Evolutionary conservation across 2,888 invertebrate species (phyloP), one percentile per base, ranked within the genome.

Genomic region (Pharmacophagus antenor): DNA sequence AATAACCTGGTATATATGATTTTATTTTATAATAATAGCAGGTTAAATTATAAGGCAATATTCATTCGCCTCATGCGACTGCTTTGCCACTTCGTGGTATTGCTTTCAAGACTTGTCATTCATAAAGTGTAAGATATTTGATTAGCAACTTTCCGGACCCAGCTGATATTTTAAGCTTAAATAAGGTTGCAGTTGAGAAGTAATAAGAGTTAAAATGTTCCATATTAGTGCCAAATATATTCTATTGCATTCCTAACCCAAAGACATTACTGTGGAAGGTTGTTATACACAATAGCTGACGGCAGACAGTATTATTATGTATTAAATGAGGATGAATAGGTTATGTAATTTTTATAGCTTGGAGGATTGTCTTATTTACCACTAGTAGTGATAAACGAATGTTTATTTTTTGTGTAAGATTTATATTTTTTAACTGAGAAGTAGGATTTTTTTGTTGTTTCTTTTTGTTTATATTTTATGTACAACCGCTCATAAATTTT

Each of bases 91-190:
- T 84, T 83, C 85, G 79, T 65, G 72, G 88, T 84, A 87, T 72
- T 73, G 80, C 86, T 86, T 88, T 88, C 85, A 80, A 84, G 76
- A 73, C 71, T 77, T 53, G 54, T 74, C 74, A 80, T 80, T 80
- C 74, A 61, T 56, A 62, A 53, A 76, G 73, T 80, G 81, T 80
- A 80, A 76, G 76, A 74, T 76, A 78, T 76, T 77, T 76, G 75
- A 79, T 80, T 80, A 76, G 70, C 68, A 76, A 79, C 77, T 74
- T 74, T 72, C 62, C 59, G 65, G 63, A 63, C 66, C 17, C 56
- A 80, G 73, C 71, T 65, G 72, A 67, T 69, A 69, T 75, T 74
- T 76, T 80, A 70, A 68, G 63, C 52, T 62, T 62, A 59, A 70
- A 66, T 68, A 70, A 73, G 69, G 62, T 70, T 78, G 62, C 70